Base-by-base conservation (phyloP, 35 echinoderm and acorn worm genomes). In the Apostichopus parvimensis region DNA sequence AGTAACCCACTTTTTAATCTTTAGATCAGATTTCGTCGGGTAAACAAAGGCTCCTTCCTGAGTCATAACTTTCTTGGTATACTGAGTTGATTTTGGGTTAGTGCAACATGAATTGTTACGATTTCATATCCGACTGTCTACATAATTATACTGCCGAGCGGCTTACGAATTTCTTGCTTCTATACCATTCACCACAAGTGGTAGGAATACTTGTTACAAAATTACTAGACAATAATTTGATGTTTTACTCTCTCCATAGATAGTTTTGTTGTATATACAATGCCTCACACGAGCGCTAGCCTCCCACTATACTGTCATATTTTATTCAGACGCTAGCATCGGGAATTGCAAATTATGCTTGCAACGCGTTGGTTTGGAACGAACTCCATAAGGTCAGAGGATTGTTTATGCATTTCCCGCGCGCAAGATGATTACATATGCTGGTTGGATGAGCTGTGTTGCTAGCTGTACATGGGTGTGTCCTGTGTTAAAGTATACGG, bases 1-100 rank as follows among this genome's bases (percentile, higher is more conserved):
- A 72, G 68, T 72, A 72, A 72, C 68, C 68, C 68, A 72, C 68
- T 72, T 72, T 72, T 72, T 72, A 72, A 72, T 72, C 68, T 72
- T 72, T 72, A 72, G 68, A 72, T 72, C 68, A 72, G 68, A 72
- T 72, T 72, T 72, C 68, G 68, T 72, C 68, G 68, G 68, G 68
- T 72, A 72, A 72, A 72, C 68, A 6, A 72, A 72, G 68, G 68
- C 68, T 45, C 34, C 34, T 4, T 45, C 34, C 34, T 45, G 3
- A 45, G 1, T 45, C 34, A 45, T 45, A 45, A 45, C 34, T 45
- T 45, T 45, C 34, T 45, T 45, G 34, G 34, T 45, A 45, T 45
- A 45, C 34, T 45, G 34, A 45, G 34, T 45, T 45, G 34, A 45
- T 45, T 45, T 45, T 45, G 34, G 34, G 34, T 45, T 45, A 45